phyloP scores from a whole-genome alignment of 2,888 invertebrate species.

The Melanargia galathea region DNA sequence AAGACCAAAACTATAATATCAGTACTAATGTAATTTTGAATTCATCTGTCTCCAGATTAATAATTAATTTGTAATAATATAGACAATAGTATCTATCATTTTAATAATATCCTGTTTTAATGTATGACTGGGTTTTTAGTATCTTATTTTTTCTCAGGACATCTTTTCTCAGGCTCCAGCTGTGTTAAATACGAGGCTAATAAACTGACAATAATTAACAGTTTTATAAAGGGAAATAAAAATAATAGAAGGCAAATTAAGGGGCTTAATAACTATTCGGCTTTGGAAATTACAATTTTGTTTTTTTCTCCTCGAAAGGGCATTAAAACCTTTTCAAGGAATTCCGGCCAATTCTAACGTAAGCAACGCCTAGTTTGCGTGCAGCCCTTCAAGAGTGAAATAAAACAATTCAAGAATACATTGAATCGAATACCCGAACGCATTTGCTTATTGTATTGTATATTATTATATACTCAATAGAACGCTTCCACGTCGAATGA shows the following conservation, averaged over 20 bases:
- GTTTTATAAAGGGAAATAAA: not conserved
- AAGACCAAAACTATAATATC: too few relatives aligned
- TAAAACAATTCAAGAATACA: conserved; percentile 35
- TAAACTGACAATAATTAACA: not conserved
- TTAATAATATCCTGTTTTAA: too few relatives aligned
- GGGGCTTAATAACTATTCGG: not conserved
- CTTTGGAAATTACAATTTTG: conserved; percentile 11
- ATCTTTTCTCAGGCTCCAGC: too few relatives aligned
- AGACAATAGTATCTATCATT: too few relatives aligned
- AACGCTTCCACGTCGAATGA: conserved; percentile 44
- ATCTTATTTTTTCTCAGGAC: too few relatives aligned
- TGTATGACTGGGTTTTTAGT: too few relatives aligned
- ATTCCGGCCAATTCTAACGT: conserved; percentile 32
- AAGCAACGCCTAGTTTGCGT: conserved; percentile 32
- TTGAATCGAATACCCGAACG: conserved; percentile 42
- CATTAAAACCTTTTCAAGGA: conserved; percentile 23
- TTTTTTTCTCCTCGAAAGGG: conserved; percentile 20
- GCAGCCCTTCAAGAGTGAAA: conserved; percentile 31
- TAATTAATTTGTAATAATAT: too few relatives aligned
- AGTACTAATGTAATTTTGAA: too few relatives aligned
- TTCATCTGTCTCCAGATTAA: too few relatives aligned
- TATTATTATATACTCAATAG: not conserved
- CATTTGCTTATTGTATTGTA: conserved; percentile 3
- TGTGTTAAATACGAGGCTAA: not conserved
- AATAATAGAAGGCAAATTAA: not conserved